These are phyloP conservation scores for Dolichotis patagonum DNA, from an alignment of 2,113 vertebrate genomes.

Conservation along the genomic window DNA sequence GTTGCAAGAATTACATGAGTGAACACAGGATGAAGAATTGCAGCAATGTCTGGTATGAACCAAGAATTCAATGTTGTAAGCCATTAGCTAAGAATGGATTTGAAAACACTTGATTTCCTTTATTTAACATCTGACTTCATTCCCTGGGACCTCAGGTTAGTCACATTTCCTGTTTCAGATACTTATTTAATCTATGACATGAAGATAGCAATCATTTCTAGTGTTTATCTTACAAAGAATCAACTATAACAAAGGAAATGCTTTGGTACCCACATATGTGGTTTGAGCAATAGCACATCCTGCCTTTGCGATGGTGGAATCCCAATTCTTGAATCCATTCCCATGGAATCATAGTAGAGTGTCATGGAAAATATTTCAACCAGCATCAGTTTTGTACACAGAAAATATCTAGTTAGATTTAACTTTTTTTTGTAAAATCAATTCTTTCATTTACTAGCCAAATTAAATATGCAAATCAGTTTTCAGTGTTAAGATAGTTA, in stretches of 20 bases:
- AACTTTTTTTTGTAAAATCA: not conserved
- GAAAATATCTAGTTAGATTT: not conserved
- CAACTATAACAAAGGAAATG: not conserved
- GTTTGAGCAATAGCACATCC: no score
- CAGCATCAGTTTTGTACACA: not conserved
- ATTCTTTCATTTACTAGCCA: not conserved
- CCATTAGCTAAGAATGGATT: not conserved
- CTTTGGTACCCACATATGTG: not conserved
- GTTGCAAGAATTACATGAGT: not conserved
- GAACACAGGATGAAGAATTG: not conserved
- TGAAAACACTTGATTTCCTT: not conserved
- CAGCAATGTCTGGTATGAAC: fast-evolving
- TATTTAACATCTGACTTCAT: not conserved
- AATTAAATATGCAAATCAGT: not conserved
- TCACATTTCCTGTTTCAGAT: not conserved
- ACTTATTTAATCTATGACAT: not conserved
- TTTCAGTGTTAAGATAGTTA: not conserved
- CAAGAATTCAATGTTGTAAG: not conserved
- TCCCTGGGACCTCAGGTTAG: not conserved
- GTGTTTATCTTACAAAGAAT: not conserved
- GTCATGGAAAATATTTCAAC: not conserved
- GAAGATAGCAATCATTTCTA: not conserved
- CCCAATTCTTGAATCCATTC: not conserved
- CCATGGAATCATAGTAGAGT: fast-evolving
- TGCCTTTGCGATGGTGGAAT: not conserved